Evolutionary conservation across 2,797 vertebrate genomes (phyloP), one percentile per base, ranked within the genome.

Genomic region (Percopsis omiscomaycus): DNA sequence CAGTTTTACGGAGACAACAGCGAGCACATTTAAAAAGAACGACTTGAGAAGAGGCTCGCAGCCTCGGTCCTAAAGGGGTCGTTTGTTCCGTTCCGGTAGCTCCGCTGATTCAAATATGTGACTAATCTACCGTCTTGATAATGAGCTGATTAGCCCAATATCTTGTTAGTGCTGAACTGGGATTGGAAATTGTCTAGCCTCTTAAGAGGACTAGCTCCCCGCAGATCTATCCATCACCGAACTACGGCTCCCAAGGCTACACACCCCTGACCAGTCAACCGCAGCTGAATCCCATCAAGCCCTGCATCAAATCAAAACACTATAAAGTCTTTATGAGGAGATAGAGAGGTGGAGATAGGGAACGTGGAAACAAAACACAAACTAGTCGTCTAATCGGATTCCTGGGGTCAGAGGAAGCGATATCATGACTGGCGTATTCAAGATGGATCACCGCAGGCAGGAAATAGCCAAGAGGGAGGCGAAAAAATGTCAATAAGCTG

Each of bases 241-340:
- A 85, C 82, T 86, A 89, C 77, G 66, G 81, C 83, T 87, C 87
- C 86, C 87, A 82, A 77, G 82, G 80, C 84, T 73, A 82, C 75
- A 68, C 75, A 78, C 68, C 79, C 77, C 76, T 80, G 80, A 68
- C 84, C 81, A 87, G 75, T 85, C 88, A 82, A 80, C 83, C 82
- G 56, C 89, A 82, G 84, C 79, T 80, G 75, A 73, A 88, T 87
- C 86, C 83, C 88, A 91, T 92, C 90, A 87, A 90, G 84, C 81
- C 77, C 80, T 83, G 84, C 85, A 90, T 91, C 89, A 85, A 90
- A 91, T 91, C 89, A 91, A 89, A 92, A 91, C 85, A 86, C 84
- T 71, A 90, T 91, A 89, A 92, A 90, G 76, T 84, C 90, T 91
- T 92, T 91, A 93, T 84, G 81, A 87, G 86, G 50, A 64, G 78